Conservation (phyloP, 2,113 vertebrate species). For the Pteropus alecto region DNA sequence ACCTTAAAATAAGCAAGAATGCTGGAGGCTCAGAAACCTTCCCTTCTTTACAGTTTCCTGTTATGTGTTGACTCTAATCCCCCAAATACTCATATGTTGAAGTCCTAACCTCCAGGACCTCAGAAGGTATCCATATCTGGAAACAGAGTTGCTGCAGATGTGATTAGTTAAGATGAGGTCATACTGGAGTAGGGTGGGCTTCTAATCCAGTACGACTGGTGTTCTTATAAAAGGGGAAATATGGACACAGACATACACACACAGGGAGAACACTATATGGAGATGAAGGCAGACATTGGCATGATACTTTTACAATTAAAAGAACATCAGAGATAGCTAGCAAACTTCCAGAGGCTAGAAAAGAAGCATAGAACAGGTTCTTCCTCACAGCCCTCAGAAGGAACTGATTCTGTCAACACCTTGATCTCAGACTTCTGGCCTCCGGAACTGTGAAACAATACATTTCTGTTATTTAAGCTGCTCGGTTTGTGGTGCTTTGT, state of each 20-base stretch:
- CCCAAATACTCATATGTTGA: not conserved
- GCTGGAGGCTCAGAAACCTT: not conserved
- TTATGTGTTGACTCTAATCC: not conserved
- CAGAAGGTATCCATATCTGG: not conserved
- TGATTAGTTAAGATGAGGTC: not conserved
- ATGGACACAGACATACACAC: not conserved
- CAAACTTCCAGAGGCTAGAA: not conserved
- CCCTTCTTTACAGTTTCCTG: not conserved
- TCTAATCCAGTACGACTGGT: not conserved
- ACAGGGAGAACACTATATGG: not conserved
- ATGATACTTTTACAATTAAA: not conserved
- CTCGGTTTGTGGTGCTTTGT: not conserved
- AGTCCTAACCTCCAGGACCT: not conserved
- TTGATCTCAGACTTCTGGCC: not conserved
- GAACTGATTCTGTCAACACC: not conserved
- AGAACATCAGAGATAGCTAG: not conserved
- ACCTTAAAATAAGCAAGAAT: not conserved
- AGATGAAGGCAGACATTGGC: not conserved
- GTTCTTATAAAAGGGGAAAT: not conserved
- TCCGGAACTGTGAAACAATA: not conserved
- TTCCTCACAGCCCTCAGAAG: not conserved
- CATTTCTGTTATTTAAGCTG: not conserved
- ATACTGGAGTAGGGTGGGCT: not conserved
- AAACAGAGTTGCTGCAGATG: not conserved
- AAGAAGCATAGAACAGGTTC: not conserved